Base-by-base conservation (phyloP, 2,888 invertebrate genomes). In the Drosophila melanosoma region DNA sequence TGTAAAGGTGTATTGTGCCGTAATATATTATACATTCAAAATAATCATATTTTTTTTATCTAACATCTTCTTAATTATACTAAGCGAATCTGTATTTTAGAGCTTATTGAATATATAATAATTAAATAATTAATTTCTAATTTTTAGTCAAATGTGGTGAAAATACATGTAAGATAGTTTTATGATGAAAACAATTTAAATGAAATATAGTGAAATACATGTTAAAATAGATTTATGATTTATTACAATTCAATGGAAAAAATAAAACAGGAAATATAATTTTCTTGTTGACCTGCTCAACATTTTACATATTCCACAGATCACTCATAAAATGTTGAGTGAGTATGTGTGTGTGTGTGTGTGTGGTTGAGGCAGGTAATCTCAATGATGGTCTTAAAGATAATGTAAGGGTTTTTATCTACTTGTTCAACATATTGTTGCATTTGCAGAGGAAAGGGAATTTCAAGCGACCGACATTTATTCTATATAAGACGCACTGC, bases 401-500 rank as follows among this genome's bases (percentile, higher is more conserved):
- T 53, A 35, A 33, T 65, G 68, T 64, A 64, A 73, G 62, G 79
- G 68, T 68, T 38, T 69, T 38, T 48, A 38, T n/a, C 11, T 75
- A 36, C 74, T 79, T 79, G 61, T n/a, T 2, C 52, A 74, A 52
- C 64, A 66, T 57, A 64, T 42, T 10, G 52, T 52, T 56, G 56
- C 53, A 29, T 40, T 42, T 20, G 63, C 63, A 15, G 58, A 33
- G 42, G 10, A 32, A 42, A 56, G 6, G 40, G 32, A 61, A 35
- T 20, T 12, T 48, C 52, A n/a, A 7, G n/a, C 11, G 36, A 54
- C 32, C 26, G 23, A 20, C 56, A n/a, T 23, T 36, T 35, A 23
- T 20, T 74, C 73, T 67, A 70, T 88, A 83, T 81, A 81, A 89
- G 82, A 81, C 29, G 23, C 68, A 58, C 36, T n/a, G 57, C 23